These are phyloP conservation scores for Dasyprocta punctata DNA, from an alignment of 2,113 vertebrate genomes.

Conservation along the genomic window DNA sequence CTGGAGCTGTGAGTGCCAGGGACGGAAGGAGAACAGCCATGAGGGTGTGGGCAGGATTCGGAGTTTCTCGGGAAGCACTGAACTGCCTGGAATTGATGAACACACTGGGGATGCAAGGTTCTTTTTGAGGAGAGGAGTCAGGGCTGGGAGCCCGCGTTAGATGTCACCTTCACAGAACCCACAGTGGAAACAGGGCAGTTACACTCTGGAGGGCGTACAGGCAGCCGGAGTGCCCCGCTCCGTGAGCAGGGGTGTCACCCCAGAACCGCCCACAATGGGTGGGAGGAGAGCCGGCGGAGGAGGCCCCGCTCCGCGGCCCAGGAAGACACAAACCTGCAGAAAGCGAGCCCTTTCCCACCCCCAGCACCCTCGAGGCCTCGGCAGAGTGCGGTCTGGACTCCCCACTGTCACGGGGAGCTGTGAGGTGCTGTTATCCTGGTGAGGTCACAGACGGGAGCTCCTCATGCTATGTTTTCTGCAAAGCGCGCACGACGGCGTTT, in stretches of 20 bases:
- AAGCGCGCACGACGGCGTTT: not conserved
- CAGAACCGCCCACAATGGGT: too few relatives aligned
- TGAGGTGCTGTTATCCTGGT: not conserved
- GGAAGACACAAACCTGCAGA: not conserved
- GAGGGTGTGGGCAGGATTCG: not conserved
- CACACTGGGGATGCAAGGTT: not conserved
- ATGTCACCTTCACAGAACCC: not conserved
- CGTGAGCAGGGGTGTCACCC: not conserved
- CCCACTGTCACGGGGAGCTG: not conserved
- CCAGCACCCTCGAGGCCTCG: not conserved
- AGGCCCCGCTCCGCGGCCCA: too few relatives aligned
- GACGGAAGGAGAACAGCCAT: slow-evolving; percentile 2
- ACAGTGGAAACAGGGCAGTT: not conserved
- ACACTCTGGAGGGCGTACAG: not conserved
- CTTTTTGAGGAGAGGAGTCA: slow-evolving; percentile 9
- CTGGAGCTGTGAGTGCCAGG: not conserved
- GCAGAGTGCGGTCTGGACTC: not conserved
- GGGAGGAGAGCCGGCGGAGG: too few relatives aligned
- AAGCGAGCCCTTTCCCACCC: not conserved
- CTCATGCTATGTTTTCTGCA: not conserved
- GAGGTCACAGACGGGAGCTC: not conserved
- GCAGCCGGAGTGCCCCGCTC: not conserved
- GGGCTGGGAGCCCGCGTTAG: not conserved
- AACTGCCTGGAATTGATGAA: not conserved
- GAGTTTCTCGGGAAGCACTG: not conserved